Percentiles rank a stretch among this genome's conserved stretches.
phyloP scores from a whole-genome alignment of 1,140 invertebrate genomes.

The Trachymyrmex septentrionalis region DNA sequence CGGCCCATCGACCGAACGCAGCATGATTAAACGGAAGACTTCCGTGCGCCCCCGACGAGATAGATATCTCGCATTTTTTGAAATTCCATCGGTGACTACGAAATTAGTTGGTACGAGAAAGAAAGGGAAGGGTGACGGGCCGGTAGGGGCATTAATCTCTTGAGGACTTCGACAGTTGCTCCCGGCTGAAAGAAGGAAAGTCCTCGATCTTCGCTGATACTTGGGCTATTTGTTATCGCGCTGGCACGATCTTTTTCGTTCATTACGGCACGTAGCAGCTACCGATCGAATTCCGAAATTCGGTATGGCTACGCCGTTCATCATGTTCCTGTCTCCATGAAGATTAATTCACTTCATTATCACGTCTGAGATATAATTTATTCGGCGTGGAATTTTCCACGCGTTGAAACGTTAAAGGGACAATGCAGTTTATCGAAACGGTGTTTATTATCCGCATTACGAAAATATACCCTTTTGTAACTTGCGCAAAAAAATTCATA shows the following conservation, averaged over 20 bases:
- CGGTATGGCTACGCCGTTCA: constrained; percentile 34
- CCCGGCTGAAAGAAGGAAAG: constrained; percentile 61
- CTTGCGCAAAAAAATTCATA: neutral
- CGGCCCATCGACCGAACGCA: constrained; percentile 53
- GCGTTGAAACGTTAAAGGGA: neutral
- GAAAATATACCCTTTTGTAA: constrained; percentile 5
- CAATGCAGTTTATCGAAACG: constrained; percentile 9
- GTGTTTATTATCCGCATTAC: constrained; percentile 13
- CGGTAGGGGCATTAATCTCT: constrained; percentile 69
- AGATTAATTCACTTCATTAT: constrained; percentile 63
- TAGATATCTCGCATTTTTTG: constrained; percentile 65
- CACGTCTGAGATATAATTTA: constrained; percentile 44
- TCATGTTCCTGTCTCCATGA: constrained; percentile 47
- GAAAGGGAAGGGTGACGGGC: neutral
- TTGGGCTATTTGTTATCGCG: constrained; percentile 66
- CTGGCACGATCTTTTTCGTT: constrained; percentile 69
- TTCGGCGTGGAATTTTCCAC: constrained; percentile 15
- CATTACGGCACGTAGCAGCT: constrained; percentile 60
- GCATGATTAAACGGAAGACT: constrained; percentile 62
- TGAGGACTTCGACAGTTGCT: constrained; percentile 73
- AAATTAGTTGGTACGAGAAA: constrained; percentile 68
- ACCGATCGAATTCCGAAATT: constrained; percentile 63
- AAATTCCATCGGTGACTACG: constrained; percentile 65
- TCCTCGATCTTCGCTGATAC: constrained; percentile 73
- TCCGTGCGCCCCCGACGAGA: constrained; percentile 34